phyloP scores from a whole-genome alignment of 2,797 vertebrate genomes.

The Xenentodon cancila region DNA sequence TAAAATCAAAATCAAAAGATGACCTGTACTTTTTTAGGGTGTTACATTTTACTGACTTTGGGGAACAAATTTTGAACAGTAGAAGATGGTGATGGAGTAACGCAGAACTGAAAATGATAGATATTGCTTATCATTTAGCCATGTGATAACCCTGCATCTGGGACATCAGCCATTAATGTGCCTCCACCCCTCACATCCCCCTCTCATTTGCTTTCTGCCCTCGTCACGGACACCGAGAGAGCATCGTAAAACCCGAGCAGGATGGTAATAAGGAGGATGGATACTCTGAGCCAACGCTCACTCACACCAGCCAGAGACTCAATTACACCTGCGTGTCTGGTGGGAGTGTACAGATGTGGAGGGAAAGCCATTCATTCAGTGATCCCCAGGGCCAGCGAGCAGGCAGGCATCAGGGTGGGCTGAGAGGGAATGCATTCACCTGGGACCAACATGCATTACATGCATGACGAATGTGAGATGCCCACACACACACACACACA shows the following conservation, averaged over 20 bases:
- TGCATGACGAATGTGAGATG: conserved; percentile 75
- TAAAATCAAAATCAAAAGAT: conserved; percentile 24
- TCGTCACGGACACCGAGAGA: conserved; percentile 37
- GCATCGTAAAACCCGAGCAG: conserved; percentile 50
- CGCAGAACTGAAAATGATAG: conserved; percentile 13
- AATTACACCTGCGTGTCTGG: conserved; percentile 76
- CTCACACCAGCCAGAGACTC: conserved; percentile 73
- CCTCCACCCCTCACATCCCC: conserved; percentile 25
- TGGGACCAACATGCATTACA: conserved; percentile 76
- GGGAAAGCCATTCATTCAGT: conserved; percentile 75
- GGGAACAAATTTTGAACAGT: conserved; percentile 47
- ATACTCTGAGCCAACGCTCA: conserved; percentile 60
- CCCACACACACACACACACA: conserved; percentile 30
- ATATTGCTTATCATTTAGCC: conserved; percentile 70
- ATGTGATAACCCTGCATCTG: conserved; percentile 67
- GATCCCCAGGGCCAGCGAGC: conserved; percentile 66
- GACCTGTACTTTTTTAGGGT: conserved; percentile 35
- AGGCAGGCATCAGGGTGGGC: conserved; percentile 60
- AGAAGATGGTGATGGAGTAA: conserved; percentile 68
- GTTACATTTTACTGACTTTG: conserved; percentile 63
- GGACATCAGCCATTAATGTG: conserved; percentile 53
- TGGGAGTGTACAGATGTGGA: conserved; percentile 76
- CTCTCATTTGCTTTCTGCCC: conserved; percentile 58
- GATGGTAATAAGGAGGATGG: conserved; percentile 74
- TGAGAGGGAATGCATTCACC: conserved; percentile 66